Conservation (phyloP, 2,797 vertebrate genomes). For the Aeoliscus strigatus region DNA sequence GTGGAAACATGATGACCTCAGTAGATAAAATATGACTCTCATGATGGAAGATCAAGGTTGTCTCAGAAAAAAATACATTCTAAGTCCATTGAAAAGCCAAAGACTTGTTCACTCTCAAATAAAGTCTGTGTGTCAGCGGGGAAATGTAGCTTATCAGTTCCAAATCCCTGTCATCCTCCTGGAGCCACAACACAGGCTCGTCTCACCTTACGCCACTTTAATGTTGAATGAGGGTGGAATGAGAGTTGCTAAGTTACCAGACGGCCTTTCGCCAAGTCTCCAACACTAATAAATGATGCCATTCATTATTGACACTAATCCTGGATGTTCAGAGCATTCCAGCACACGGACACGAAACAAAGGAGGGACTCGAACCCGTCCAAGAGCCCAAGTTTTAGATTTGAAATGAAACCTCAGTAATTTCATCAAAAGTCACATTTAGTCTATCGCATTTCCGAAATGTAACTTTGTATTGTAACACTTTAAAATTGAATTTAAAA, state of each 20-base stretch:
- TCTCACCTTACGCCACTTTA: conserved; percentile 71
- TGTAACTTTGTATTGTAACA: too few relatives aligned
- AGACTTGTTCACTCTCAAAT: too few relatives aligned
- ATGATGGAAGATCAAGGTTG: conserved; percentile 17
- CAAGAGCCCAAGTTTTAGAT: too few relatives aligned
- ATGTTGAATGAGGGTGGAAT: conserved; percentile 74
- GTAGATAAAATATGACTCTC: conserved; percentile 43
- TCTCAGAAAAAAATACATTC: too few relatives aligned
- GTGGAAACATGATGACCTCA: conserved; percentile 54
- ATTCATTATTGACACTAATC: conserved; percentile 63
- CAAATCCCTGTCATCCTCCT: conserved; percentile 58
- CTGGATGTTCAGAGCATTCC: conserved; percentile 48
- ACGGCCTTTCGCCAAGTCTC: conserved; percentile 34
- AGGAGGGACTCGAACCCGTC: conserved; percentile 18
- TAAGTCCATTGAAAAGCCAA: too few relatives aligned
- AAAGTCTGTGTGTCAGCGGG: neutral
- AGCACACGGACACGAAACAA: conserved; percentile 28
- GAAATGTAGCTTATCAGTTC: conserved; percentile 33
- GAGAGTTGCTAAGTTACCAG: conserved; percentile 66
- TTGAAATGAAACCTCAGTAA: too few relatives aligned
- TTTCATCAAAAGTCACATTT: too few relatives aligned
- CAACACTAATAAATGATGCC: conserved; percentile 58
- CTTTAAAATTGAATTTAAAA: too few relatives aligned
- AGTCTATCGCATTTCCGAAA: too few relatives aligned
- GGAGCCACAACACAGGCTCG: conserved; percentile 34